Conservation (phyloP, 2,888 invertebrate species). For the Augochlorella aurata region DNA sequence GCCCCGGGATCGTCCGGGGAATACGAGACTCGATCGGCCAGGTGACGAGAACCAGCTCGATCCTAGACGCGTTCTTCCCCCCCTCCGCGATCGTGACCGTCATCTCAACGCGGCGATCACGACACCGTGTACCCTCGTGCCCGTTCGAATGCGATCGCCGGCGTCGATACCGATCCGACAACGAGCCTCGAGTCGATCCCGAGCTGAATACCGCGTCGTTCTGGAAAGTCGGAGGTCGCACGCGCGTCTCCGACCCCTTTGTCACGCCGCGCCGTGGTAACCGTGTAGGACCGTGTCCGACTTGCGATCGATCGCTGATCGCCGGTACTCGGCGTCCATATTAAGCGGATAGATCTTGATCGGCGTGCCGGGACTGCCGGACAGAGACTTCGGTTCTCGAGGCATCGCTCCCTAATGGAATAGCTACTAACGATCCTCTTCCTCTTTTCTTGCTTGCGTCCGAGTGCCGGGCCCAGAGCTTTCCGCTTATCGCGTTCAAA, state of each 20-base stretch:
- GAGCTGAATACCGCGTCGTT: constrained; percentile 26
- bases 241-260: background rate
- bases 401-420: background rate
- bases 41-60: constrained; percentile 68
- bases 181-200: constrained; percentile 21
- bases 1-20: constrained; percentile 42
- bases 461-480: background rate
- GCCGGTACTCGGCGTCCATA: constrained; percentile 14
- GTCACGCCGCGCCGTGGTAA: background rate
- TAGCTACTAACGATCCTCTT: background rate
- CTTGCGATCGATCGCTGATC: constrained; percentile 30
- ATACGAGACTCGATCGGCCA: constrained; percentile 55
- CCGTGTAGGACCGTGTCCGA: constrained; percentile 12
- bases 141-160: constrained; percentile 42
- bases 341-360: constrained; percentile 18
- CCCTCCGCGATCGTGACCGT: constrained; percentile 60
- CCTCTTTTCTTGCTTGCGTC: background rate
- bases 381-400: background rate
- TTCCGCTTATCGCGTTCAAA: background rate
- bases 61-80: constrained; percentile 42
- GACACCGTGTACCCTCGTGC: constrained; percentile 29
- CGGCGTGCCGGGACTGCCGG: background rate
- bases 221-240: background rate
- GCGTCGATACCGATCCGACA: constrained; percentile 45
- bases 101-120: constrained; percentile 45